phyloP scores from a whole-genome alignment of 1,140 invertebrate genomes.

The Sinella curviseta region DNA sequence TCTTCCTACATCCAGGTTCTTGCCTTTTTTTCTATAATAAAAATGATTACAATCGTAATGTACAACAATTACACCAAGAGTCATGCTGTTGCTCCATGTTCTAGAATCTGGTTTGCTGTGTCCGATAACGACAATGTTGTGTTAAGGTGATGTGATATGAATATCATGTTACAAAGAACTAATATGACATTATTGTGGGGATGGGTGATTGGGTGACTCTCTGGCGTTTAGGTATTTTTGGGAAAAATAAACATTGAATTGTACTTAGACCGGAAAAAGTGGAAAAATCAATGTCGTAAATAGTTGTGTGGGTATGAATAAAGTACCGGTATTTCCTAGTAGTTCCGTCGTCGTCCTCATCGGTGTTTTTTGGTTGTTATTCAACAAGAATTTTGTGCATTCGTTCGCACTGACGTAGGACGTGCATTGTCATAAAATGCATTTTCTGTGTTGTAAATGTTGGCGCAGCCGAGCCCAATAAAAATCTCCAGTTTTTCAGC shows the following conservation, averaged over 20 bases:
- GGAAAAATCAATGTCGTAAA: not conserved
- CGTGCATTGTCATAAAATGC: not conserved
- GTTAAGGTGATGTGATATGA: too few species aligned
- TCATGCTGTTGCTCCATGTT: too few species aligned
- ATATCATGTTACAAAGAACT: too few species aligned
- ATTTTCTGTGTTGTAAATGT: not conserved
- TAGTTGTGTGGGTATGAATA: not conserved
- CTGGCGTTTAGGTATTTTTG: not conserved
- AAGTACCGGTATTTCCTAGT: too few species aligned
- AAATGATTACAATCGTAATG: too few species aligned
- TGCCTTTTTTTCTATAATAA: too few species aligned
- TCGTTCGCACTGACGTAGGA: not conserved
- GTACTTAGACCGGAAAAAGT: not conserved
- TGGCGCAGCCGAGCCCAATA: not conserved
- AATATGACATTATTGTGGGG: not conserved
- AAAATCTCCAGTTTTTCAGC: not conserved
- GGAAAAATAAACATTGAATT: slow-evolving; percentile 15
- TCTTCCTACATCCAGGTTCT: too few species aligned
- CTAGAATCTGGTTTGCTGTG: too few species aligned
- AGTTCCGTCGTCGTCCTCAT: too few species aligned
- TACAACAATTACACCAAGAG: too few species aligned
- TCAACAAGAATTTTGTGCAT: not conserved
- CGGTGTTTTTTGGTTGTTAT: not conserved
- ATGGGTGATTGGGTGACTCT: not conserved
- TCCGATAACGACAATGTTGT: too few species aligned